Evolutionary conservation across 2,888 invertebrate genomes (phyloP).

Genomic region (Caenorhabditis sp.): DNA sequence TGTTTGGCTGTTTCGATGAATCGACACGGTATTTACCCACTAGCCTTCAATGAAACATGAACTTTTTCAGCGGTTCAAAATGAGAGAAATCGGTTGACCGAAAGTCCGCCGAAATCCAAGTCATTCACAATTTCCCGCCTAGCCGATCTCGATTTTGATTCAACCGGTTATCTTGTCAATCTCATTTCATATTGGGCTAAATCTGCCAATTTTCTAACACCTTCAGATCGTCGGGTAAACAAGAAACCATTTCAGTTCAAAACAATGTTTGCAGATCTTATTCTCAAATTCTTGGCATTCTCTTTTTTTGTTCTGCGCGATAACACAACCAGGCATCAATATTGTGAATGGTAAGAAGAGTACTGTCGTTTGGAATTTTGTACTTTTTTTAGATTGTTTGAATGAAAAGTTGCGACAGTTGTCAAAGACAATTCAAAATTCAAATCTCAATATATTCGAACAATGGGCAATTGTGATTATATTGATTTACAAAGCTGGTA

Average conservation of each 20-base stretch:
- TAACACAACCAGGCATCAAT: conserved; percentile 15
- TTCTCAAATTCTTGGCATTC: conserved; percentile 50
- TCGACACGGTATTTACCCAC: conserved; percentile 24
- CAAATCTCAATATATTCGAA: conserved; percentile 48
- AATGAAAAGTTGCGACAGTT: conserved; percentile 33
- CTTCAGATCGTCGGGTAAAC: background rate
- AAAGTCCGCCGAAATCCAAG: background rate
- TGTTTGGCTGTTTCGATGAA: conserved; percentile 51
- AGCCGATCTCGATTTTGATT: background rate
- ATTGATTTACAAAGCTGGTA: conserved; percentile 39
- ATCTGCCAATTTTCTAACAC: background rate
- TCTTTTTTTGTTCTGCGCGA: conserved; percentile 27
- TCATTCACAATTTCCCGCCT: background rate
- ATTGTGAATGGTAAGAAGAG: conserved; percentile 19
- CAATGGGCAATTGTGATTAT: conserved; percentile 52
- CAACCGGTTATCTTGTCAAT: background rate
- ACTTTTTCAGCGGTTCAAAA: conserved; percentile 35
- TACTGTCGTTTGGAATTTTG: background rate
- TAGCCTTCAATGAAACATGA: background rate
- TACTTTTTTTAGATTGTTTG: conserved; percentile 13
- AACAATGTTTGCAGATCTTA: conserved; percentile 28
- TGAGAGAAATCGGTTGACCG: conserved; percentile 13
- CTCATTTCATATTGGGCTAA: background rate
- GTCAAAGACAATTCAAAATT: conserved; percentile 9
- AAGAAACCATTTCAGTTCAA: too few relatives aligned